Evolutionary conservation across 1,140 invertebrate species (phyloP).

Genomic region (Phymastichus coffea): DNA sequence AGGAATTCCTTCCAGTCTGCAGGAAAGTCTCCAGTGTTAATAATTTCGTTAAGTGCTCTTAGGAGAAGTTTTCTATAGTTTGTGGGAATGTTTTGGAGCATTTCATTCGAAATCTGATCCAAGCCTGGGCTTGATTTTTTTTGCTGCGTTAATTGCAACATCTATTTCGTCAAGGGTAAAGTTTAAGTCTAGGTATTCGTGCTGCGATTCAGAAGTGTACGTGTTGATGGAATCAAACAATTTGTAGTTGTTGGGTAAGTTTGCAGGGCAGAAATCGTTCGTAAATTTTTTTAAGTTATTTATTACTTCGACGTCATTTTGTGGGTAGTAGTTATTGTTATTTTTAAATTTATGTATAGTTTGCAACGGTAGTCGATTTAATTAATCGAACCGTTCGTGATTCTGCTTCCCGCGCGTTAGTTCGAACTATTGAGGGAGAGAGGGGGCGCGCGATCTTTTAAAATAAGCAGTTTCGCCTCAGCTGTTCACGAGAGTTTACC

Average conservation of each 20-base stretch:
- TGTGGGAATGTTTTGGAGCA: background rate
- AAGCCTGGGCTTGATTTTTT: background rate
- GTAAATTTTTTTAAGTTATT: background rate
- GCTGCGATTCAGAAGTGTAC: background rate
- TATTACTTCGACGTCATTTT: background rate
- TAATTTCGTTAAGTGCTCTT: background rate
- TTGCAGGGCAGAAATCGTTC: background rate
- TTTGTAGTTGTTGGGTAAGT: background rate
- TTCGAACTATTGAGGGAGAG: no score
- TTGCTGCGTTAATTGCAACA: background rate
- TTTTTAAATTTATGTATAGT: no score
- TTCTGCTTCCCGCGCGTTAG: no score
- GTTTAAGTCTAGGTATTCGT: background rate
- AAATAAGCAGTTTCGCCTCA: no score
- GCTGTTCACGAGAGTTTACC: no score
- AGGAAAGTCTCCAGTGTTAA: background rate
- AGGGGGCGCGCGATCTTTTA: no score
- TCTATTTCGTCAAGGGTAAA: background rate
- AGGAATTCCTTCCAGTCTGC: slow-evolving; percentile 7
- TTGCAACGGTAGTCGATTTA: no score
- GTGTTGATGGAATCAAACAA: background rate
- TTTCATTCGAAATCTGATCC: background rate
- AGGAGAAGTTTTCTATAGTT: background rate
- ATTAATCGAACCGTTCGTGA: no score
- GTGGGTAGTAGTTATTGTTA: no score